These are phyloP conservation scores for Sminthurinus aureus DNA, from an alignment of 2,888 invertebrate species.

Conservation along the genomic window DNA sequence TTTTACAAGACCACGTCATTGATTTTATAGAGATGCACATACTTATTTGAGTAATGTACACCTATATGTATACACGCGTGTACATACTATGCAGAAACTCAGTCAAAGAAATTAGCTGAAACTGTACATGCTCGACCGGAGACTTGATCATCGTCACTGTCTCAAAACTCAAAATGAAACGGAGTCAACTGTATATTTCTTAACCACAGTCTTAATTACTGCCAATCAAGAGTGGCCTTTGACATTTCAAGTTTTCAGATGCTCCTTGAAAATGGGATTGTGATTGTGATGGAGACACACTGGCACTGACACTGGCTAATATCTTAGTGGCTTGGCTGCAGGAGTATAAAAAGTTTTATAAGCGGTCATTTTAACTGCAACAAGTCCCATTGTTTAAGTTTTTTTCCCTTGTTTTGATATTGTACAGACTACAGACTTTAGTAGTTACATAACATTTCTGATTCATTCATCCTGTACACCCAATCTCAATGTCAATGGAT, in stretches of 20 bases:
- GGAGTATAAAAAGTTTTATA: background rate
- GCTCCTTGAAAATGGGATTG: too few relatives aligned
- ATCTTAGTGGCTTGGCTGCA: background rate
- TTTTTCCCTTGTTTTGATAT: background rate
- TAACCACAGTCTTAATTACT: slow-evolving; percentile 54
- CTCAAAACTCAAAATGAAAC: background rate
- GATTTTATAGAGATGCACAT: background rate
- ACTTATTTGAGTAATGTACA: too few relatives aligned
- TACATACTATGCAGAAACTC: background rate
- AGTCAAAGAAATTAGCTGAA: background rate
- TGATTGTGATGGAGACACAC: too few relatives aligned
- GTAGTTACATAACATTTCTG: too few relatives aligned
- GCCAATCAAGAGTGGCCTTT: slow-evolving; percentile 51
- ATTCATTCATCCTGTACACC: too few relatives aligned
- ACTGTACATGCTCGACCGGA: background rate
- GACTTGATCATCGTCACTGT: slow-evolving; percentile 27
- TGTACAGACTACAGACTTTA: background rate
- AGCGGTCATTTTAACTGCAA: slow-evolving; percentile 4
- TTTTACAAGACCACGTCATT: background rate
- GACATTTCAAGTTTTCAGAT: slow-evolving; percentile 33
- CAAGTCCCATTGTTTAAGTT: background rate
- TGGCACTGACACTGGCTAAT: background rate
- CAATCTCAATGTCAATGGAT: too few relatives aligned
- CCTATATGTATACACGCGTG: too few relatives aligned
- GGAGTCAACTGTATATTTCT: slow-evolving; percentile 1